phyloP scores from a whole-genome alignment of 2,113 vertebrate genomes.

The Lanius collurio region DNA sequence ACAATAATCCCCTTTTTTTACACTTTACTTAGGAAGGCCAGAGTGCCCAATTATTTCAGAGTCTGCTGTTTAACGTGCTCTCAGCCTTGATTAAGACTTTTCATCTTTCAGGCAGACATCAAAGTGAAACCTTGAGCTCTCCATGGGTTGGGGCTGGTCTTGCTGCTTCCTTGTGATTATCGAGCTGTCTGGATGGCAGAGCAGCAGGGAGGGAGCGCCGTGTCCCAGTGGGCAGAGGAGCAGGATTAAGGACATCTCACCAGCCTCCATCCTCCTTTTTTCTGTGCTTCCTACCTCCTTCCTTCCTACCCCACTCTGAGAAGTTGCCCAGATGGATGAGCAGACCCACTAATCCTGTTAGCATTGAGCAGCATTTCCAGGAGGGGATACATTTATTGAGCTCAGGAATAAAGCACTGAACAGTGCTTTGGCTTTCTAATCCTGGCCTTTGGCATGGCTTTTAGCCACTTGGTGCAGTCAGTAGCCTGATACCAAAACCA shows the following conservation, averaged over 20 bases:
- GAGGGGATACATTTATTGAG: not conserved
- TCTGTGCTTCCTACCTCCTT: not conserved
- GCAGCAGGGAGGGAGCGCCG: accelerated
- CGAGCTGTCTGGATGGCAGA: not conserved
- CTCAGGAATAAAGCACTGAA: not conserved
- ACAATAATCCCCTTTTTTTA: not conserved
- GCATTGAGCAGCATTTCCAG: not conserved
- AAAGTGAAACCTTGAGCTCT: constrained; percentile 16
- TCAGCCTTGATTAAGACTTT: constrained; percentile 46
- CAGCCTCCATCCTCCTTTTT: not conserved
- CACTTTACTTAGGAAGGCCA: not conserved
- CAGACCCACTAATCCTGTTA: not conserved
- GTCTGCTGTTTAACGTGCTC: not conserved
- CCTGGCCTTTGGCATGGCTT: not conserved
- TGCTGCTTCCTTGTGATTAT: not conserved
- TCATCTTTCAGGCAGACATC: constrained; percentile 23
- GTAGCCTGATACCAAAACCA: not conserved
- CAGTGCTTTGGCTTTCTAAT: not conserved
- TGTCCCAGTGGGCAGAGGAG: not conserved
- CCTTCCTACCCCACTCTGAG: not conserved
- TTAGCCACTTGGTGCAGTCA: not conserved
- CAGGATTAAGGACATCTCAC: not conserved
- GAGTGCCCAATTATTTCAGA: not conserved
- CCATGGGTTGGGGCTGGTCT: not conserved
- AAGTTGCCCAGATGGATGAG: not conserved